These are phyloP conservation scores for Notarius quadriscutis DNA, from an alignment of 2,113 vertebrate species.

Conservation along the genomic window DNA sequence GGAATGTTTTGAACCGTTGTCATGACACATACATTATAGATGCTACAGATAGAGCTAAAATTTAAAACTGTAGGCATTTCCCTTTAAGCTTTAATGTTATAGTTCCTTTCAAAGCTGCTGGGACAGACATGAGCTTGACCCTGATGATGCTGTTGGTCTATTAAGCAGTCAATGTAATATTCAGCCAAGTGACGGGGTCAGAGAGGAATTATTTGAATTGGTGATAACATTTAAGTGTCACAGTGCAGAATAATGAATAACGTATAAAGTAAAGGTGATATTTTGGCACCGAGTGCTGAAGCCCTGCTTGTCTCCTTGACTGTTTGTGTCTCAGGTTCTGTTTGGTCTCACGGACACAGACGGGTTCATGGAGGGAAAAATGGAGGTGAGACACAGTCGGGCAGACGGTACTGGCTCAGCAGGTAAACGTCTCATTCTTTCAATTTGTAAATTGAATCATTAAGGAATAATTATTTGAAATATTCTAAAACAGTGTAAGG, in stretches of 20 bases:
- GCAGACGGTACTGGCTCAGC: neutral
- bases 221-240: constrained; percentile 21
- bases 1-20: neutral
- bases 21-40: neutral
- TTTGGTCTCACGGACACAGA: neutral
- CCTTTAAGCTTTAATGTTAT: neutral
- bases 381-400: neutral
- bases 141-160: constrained; percentile 10
- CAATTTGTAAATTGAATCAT: neutral
- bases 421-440: neutral
- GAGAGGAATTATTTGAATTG: constrained; percentile 31
- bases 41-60: neutral
- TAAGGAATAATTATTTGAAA: neutral
- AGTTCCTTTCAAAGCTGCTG: neutral
- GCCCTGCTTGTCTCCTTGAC: neutral
- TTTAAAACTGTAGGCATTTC: neutral
- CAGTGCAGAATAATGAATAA: constrained; percentile 35
- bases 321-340: neutral
- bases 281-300: neutral
- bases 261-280: neutral
- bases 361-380: neutral
- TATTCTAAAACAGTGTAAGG: neutral
- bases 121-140: constrained; percentile 6
- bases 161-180: neutral
- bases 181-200: constrained; percentile 4